Conservation (phyloP, 2,888 invertebrate species). For the Holacanthella duospinosa region DNA sequence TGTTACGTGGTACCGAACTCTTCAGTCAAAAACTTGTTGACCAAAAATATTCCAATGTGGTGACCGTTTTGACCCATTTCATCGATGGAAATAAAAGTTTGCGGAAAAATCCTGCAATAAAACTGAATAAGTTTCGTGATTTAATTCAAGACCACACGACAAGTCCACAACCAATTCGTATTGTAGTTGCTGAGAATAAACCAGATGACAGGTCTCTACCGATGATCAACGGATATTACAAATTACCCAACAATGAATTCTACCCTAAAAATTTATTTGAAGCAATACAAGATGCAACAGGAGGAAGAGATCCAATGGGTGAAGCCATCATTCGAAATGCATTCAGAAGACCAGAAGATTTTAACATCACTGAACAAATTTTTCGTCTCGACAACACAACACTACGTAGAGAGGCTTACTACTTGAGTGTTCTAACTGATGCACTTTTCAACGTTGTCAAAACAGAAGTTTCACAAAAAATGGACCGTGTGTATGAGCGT, state of each 20-base stretch:
- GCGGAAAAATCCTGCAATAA: no score
- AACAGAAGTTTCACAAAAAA: not conserved
- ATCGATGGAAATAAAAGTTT: no score
- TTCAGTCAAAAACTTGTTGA: no score
- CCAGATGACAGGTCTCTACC: conserved; percentile 3
- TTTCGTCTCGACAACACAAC: not conserved
- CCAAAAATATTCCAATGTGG: no score
- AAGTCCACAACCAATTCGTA: conserved; percentile 16
- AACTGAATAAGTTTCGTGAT: conserved; percentile 2
- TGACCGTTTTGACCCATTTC: no score
- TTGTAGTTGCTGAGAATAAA: conserved; percentile 18
- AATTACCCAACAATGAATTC: conserved; percentile 17
- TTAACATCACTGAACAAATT: conserved; percentile 7
- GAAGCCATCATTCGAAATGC: conserved; percentile 12
- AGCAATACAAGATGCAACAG: conserved; percentile 11
- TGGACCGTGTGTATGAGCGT: not conserved
- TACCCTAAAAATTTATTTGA: conserved; percentile 18
- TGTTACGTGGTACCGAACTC: no score
- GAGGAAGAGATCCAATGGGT: conserved; percentile 13
- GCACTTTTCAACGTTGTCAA: not conserved
- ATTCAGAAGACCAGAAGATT: conserved; percentile 8
- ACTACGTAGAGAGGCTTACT: not conserved
- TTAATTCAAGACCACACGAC: conserved; percentile 14
- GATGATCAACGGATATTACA: conserved; percentile 14
- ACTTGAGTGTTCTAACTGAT: not conserved